Conservation (phyloP, 2,113 vertebrate species). For the Lutjanus erythropterus region DNA sequence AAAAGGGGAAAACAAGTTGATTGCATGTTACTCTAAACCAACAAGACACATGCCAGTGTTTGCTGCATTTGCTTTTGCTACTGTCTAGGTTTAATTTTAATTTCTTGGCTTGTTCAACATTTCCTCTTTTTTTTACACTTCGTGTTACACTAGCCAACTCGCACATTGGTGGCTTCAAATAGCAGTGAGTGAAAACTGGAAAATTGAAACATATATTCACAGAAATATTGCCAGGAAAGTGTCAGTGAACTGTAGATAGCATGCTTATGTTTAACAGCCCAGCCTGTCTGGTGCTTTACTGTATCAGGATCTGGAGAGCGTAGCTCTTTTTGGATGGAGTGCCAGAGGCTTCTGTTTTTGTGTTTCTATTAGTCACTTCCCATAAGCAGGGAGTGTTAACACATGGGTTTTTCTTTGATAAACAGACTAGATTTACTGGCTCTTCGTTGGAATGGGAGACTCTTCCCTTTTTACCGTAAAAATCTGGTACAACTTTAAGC, state of each 20-base stretch:
- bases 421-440: slow-evolving; percentile 1
- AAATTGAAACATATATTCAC: slow-evolving; percentile 52
- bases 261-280: slow-evolving; percentile 38
- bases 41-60: slow-evolving; percentile 43
- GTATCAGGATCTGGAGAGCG: slow-evolving; percentile 26
- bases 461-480: background rate
- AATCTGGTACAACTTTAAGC: background rate
- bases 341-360: background rate
- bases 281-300: slow-evolving; percentile 19
- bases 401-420: slow-evolving; percentile 12
- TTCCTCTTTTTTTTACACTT: slow-evolving; percentile 57
- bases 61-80: slow-evolving; percentile 58
- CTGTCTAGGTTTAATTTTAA: slow-evolving; percentile 59
- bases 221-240: slow-evolving; percentile 63
- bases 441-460: background rate
- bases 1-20: slow-evolving; percentile 65
- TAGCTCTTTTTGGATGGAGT: slow-evolving; percentile 12
- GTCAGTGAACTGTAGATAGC: slow-evolving; percentile 53
- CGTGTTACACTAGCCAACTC: slow-evolving; percentile 24
- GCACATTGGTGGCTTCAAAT: slow-evolving; percentile 50
- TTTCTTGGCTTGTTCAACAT: slow-evolving; percentile 62
- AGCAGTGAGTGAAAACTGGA: slow-evolving; percentile 45
- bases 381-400: slow-evolving; percentile 5
- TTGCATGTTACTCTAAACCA: slow-evolving; percentile 71
- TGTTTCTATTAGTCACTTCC: slow-evolving; percentile 14